Evolutionary conservation across 2,888 invertebrate genomes (phyloP).

Genomic region (Brachynemurus nebulosus): DNA sequence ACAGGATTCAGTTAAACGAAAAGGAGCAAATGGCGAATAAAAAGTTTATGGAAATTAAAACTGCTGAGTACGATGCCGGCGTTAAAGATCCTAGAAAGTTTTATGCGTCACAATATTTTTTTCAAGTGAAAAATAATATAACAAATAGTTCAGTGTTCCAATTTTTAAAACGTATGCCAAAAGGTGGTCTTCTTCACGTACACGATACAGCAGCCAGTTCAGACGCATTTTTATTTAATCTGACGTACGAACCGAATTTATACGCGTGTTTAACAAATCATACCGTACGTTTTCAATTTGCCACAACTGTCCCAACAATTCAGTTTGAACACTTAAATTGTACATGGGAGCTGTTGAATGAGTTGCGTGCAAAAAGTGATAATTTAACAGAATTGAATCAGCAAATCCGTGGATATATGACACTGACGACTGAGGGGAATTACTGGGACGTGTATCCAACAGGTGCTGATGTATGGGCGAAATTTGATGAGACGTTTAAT

Average conservation of each 20-base stretch:
- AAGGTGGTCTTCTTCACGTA: not conserved
- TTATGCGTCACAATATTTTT: too few relatives aligned
- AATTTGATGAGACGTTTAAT: constrained; percentile 41
- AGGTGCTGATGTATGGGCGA: constrained; percentile 43
- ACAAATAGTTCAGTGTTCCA: too few relatives aligned
- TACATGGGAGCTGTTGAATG: constrained; percentile 34
- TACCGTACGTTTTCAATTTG: too few relatives aligned
- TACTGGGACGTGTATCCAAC: constrained; percentile 36
- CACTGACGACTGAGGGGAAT: constrained; percentile 38
- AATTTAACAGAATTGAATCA: constrained; percentile 37
- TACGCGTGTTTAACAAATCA: too few relatives aligned
- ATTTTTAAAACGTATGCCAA: too few relatives aligned
- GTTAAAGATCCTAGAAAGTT: too few relatives aligned
- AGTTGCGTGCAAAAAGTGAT: constrained; percentile 30
- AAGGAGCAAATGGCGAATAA: too few relatives aligned
- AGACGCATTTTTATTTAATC: constrained; percentile 12
- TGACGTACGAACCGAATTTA: constrained; percentile 15
- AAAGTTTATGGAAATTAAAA: too few relatives aligned
- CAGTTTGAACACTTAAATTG: constrained; percentile 5
- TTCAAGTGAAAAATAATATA: too few relatives aligned
- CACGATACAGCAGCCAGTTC: not conserved
- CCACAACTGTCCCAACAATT: too few relatives aligned
- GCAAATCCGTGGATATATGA: constrained; percentile 37
- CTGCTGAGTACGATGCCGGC: too few relatives aligned
- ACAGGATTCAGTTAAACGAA: too few relatives aligned